phyloP scores from a whole-genome alignment of 2,888 invertebrate species.

The Exephanes ischioxanthus region DNA sequence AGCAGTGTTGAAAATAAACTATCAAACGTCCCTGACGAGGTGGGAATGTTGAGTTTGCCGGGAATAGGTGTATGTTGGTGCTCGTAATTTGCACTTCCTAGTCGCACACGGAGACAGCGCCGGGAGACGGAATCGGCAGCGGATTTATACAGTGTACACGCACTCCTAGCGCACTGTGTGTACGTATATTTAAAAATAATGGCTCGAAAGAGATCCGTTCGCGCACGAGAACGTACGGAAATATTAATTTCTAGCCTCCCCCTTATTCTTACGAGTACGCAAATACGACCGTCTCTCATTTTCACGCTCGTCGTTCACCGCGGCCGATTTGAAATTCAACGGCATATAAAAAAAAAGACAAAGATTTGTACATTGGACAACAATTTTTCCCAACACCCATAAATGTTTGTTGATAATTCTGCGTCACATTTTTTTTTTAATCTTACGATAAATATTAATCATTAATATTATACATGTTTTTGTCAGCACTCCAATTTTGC shows the following conservation, averaged over 20 bases:
- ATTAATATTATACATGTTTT: too few relatives aligned
- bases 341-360: too few relatives aligned
- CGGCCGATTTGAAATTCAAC: constrained; percentile 43
- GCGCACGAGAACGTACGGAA: constrained; percentile 4
- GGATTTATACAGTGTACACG: constrained; percentile 36
- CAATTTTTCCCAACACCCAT: not conserved
- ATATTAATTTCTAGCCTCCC: constrained; percentile 32
- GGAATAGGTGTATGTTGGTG: constrained; percentile 76
- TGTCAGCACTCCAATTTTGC: too few relatives aligned
- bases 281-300: constrained; percentile 7
- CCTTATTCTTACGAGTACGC: not conserved
- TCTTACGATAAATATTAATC: too few relatives aligned
- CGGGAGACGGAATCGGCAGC: constrained; percentile 37
- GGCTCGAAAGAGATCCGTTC: constrained; percentile 11
- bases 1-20: constrained; percentile 81
- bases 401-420: not conserved
- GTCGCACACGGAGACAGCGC: constrained; percentile 68
- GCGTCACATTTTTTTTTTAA: too few relatives aligned
- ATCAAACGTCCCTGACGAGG: constrained; percentile 82
- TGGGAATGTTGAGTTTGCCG: constrained; percentile 81
- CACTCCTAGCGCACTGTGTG: constrained; percentile 32
- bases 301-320: constrained; percentile 19
- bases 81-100: constrained; percentile 82
- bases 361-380: not conserved
- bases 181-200: constrained; percentile 12